Base-by-base conservation (phyloP, 2,888 invertebrate species). In the Siphlonurus alternatus region DNA sequence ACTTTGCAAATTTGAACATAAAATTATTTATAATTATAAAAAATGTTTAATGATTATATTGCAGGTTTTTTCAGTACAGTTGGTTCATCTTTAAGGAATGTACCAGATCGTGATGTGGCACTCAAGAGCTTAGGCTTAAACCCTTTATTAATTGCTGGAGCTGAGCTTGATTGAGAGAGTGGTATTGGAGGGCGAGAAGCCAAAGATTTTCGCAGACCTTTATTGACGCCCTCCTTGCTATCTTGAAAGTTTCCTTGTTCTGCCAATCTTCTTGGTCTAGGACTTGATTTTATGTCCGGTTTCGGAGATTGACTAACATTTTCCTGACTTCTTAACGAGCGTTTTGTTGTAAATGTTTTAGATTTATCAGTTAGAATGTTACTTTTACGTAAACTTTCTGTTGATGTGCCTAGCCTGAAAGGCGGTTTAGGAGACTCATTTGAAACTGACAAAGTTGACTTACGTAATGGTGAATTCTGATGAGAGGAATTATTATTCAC, bases 51-150 rank as follows among this genome's bases (percentile, higher is more conserved):
- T n/a, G n/a, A 10, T 20, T 38, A 38, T 38, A 56, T 72, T 66
- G 76, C 76, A 18, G 73, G 70, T 63, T 78, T 81, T 64, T 79
- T 79, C 66, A 83, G 73, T 71, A 83, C 78, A 22, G 84, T 86
- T 0, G 87, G 87, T 73, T 87, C 87, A 68, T 88, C 88, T 73
- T 87, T 87, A 20, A 86, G 75, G 71, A 88, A 88, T 0, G 88
- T 88, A 20, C 84, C 85, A 0, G 88, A 88, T 59, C 88, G 80
- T 10, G 77, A 78, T 61, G 56, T 20, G 5, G n/a, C 22, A 20
- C 56, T 56, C 20, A 56, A 20, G 5, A 56, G 56, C 20, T 56
- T 56, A n/a, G 56, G 56, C 20, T 56, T 56, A 56, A 56, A 56
- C 7, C 56, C 56, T 22, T 56, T 70, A 56, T 25, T 59, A 60